Evolutionary conservation across 1,140 invertebrate genomes (phyloP).

Genomic region (Saccostrea glomerata): DNA sequence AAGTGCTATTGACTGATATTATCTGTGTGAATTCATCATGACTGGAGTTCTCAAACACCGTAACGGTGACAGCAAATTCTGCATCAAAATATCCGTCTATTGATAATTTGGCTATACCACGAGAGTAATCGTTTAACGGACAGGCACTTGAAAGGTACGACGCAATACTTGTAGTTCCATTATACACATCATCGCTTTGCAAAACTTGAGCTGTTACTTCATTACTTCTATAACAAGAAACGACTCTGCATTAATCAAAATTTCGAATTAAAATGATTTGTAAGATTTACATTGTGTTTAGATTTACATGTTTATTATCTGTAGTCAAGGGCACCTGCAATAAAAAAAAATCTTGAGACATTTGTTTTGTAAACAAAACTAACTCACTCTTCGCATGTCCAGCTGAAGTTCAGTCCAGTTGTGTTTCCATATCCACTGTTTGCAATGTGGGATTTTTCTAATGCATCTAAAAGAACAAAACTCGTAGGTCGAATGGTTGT

Average conservation of each 20-base stretch:
- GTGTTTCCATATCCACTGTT: slow-evolving; percentile 50
- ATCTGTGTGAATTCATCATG: slow-evolving; percentile 12
- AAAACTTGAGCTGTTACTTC: background rate
- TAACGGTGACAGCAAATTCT: slow-evolving; percentile 13
- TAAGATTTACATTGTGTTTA: background rate
- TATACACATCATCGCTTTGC: background rate
- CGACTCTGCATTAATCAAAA: too few relatives aligned
- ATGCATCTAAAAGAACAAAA: slow-evolving; percentile 35
- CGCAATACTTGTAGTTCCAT: background rate
- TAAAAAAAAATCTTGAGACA: background rate
- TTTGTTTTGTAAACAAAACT: background rate
- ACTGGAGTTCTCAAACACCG: background rate
- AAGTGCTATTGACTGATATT: background rate
- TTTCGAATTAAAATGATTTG: too few relatives aligned
- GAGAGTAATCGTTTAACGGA: background rate
- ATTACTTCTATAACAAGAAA: background rate
- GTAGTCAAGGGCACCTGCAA: background rate
- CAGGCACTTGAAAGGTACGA: background rate
- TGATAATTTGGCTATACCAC: background rate
- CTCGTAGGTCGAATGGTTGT: slow-evolving; percentile 14
- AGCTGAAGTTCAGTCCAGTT: slow-evolving; percentile 22
- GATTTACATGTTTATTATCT: background rate
- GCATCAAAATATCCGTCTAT: background rate
- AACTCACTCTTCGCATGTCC: slow-evolving; percentile 48
- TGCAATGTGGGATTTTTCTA: slow-evolving; percentile 38